Evolutionary conservation across 2,888 invertebrate species (phyloP).

Genomic region (Cryptocephalus primarius): DNA sequence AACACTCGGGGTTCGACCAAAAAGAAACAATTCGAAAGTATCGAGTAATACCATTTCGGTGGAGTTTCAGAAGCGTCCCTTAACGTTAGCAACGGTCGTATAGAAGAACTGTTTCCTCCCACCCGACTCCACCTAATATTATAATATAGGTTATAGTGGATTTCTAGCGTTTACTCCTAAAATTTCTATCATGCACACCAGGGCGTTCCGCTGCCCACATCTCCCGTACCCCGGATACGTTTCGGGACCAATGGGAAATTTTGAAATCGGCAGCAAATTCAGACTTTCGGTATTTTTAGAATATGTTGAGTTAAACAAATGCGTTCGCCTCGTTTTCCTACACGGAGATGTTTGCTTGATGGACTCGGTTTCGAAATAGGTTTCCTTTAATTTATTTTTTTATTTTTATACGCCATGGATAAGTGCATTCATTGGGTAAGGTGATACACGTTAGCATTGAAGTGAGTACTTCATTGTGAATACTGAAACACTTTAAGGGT

Average conservation of each 20-base stretch:
- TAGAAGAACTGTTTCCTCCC: conserved; percentile 12
- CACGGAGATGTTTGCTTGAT: too few species aligned
- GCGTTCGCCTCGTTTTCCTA: not conserved
- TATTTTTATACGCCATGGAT: too few species aligned
- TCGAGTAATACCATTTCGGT: too few species aligned
- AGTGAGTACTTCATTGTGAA: too few species aligned
- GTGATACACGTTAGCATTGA: too few species aligned
- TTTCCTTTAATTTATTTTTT: too few species aligned
- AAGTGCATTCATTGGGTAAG: too few species aligned
- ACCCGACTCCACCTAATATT: conserved; percentile 13
- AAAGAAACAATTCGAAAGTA: too few species aligned
- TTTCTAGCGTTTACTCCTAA: conserved; percentile 27
- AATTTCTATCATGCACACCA: conserved; percentile 24
- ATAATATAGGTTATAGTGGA: conserved; percentile 30
- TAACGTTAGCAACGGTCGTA: conserved; percentile 4
- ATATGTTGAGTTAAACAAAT: conserved; percentile 16
- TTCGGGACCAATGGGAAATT: conserved; percentile 14
- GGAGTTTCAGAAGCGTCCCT: not conserved
- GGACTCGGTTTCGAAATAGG: too few species aligned
- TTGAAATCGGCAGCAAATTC: conserved; percentile 25
- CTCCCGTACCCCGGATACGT: conserved; percentile 9
- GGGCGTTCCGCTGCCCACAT: conserved; percentile 22
- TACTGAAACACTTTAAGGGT: too few species aligned
- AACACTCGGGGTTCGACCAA: too few species aligned
- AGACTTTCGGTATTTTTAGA: conserved; percentile 23